Conservation (phyloP, 2,113 vertebrate genomes). For the Psilopsiagon aymara region DNA sequence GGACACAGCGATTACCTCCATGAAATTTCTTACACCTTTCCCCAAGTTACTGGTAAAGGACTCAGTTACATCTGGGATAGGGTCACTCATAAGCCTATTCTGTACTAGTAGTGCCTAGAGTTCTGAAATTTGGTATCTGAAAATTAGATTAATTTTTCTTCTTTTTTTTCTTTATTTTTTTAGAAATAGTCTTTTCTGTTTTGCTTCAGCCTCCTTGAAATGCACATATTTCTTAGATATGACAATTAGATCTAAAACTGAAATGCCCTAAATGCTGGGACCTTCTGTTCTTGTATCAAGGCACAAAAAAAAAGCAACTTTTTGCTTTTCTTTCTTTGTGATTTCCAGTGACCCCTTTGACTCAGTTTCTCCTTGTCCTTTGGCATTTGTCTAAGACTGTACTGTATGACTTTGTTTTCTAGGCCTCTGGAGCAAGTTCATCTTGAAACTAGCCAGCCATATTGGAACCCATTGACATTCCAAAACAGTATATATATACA, state of each 20-base stretch:
- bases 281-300: neutral
- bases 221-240: neutral
- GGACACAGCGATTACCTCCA: neutral
- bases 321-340: slow-evolving; percentile 12
- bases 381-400: slow-evolving; percentile 76
- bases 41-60: neutral
- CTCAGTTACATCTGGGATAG: neutral
- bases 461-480: slow-evolving; percentile 97
- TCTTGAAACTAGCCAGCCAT: slow-evolving; percentile 92
- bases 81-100: neutral
- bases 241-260: neutral
- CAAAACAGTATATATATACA: slow-evolving; percentile 84
- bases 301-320: neutral
- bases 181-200: neutral
- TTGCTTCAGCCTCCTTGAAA: neutral
- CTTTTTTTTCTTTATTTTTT: neutral
- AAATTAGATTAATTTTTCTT: neutral
- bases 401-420: slow-evolving; percentile 85
- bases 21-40: neutral
- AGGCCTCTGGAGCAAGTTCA: slow-evolving; percentile 97
- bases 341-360: slow-evolving; percentile 56
- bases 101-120: neutral
- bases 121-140: neutral
- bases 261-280: neutral
- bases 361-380: slow-evolving; percentile 61